Evolutionary conservation across 2,113 vertebrate genomes (phyloP).

Genomic region (Aix galericulata): DNA sequence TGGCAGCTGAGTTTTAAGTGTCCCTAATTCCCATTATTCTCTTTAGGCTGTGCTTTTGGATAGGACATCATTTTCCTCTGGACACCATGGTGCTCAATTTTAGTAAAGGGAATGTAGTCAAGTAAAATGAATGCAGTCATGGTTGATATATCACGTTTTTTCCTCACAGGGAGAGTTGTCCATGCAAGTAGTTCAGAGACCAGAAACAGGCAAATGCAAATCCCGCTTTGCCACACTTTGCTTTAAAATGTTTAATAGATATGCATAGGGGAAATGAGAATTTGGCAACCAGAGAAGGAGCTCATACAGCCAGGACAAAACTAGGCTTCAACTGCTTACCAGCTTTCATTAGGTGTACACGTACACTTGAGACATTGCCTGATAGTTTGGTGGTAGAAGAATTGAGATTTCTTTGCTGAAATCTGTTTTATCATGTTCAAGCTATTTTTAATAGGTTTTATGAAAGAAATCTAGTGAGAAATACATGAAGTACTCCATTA

Average conservation of each 20-base stretch:
- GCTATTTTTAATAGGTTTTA: not conserved
- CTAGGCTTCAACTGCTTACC: not conserved
- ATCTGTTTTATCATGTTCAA: not conserved
- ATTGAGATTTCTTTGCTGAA: not conserved
- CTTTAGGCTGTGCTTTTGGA: not conserved
- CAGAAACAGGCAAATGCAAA: not conserved
- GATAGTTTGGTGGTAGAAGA: not conserved
- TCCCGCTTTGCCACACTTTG: too few species aligned
- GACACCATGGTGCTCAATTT: not conserved
- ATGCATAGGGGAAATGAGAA: not conserved
- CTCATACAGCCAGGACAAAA: not conserved
- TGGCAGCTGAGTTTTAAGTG: not conserved
- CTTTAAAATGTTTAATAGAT: not conserved
- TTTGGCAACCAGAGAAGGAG: not conserved
- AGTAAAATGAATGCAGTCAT: too few species aligned
- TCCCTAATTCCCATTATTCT: not conserved
- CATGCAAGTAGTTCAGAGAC: not conserved
- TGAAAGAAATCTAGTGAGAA: not conserved
- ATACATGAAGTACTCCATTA: not conserved
- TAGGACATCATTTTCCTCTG: not conserved
- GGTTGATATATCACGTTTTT: not conserved
- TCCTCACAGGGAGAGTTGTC: not conserved
- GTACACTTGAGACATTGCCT: not conserved
- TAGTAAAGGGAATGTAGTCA: too few species aligned
- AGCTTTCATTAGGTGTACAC: not conserved